Conservation (phyloP, 2,888 invertebrate genomes). For the Gnatocerus cornutus region DNA sequence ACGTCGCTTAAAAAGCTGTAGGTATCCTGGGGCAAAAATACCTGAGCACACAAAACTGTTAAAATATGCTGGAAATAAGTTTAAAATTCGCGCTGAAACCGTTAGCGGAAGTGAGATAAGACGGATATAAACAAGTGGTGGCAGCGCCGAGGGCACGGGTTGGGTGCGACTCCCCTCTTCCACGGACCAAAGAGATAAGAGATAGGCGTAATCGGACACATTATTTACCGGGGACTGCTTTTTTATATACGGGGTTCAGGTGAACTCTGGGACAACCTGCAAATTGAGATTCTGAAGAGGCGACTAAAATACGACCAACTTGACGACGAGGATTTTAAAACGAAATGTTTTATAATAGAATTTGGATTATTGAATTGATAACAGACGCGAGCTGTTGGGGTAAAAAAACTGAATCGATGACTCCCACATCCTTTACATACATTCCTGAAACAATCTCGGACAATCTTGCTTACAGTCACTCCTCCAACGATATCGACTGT, state of each 20-base stretch:
- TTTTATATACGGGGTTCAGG: conserved; percentile 55
- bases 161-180: conserved; percentile 47
- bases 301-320: conserved; percentile 19
- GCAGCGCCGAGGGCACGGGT: conserved; percentile 50
- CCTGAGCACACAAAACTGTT: conserved; percentile 50
- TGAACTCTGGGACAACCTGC: conserved; percentile 54
- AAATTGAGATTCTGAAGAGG: conserved; percentile 53
- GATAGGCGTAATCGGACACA: conserved; percentile 68
- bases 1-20: conserved; percentile 51
- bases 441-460: conserved; percentile 16
- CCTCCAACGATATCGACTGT: conserved; percentile 23
- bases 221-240: conserved; percentile 64
- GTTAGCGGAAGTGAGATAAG: conserved; percentile 64
- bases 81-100: conserved; percentile 60
- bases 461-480: conserved; percentile 6
- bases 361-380: conserved; percentile 50
- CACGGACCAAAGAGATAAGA: conserved; percentile 62
- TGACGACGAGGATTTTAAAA: conserved; percentile 50
- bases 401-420: conserved; percentile 17
- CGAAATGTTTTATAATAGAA: conserved; percentile 53
- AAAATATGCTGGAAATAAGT: conserved; percentile 57
- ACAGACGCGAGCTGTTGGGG: conserved; percentile 40
- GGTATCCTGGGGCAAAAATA: conserved; percentile 52
- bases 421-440: conserved; percentile 16
- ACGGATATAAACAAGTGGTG: conserved; percentile 65